Evolutionary conservation across 23 tunicate genomes (phyloP).

Genomic region (Ascidia mentula): DNA sequence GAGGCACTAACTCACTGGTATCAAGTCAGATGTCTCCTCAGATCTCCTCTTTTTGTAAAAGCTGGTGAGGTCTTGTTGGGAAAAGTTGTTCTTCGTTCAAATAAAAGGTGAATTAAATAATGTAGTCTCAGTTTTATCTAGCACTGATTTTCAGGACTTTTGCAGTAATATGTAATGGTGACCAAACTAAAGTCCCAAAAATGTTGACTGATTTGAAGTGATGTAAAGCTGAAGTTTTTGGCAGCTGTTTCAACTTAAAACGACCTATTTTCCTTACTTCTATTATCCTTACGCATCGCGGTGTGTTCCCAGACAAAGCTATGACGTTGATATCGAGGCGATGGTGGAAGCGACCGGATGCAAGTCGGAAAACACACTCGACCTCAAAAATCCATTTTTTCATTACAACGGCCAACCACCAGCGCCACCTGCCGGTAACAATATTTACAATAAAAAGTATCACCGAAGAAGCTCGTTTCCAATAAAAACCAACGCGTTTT

Average conservation of each 20-base stretch:
- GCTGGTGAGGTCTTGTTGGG: slow-evolving; percentile 94
- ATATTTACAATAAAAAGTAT: too few relatives aligned
- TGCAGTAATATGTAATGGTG: too few relatives aligned
- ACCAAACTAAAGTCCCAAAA: too few relatives aligned
- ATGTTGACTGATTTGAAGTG: too few relatives aligned
- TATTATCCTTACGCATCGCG: neutral
- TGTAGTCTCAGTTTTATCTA: too few relatives aligned
- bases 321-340: slow-evolving; percentile 98
- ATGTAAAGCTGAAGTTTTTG: too few relatives aligned
- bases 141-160: too few relatives aligned
- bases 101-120: slow-evolving; percentile 95
- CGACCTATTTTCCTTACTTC: too few relatives aligned
- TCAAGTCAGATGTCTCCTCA: slow-evolving; percentile 93
- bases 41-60: slow-evolving; percentile 95
- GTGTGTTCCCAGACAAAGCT: slow-evolving; percentile 72
- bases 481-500: too few relatives aligned
- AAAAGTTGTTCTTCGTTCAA: slow-evolving; percentile 88
- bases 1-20: slow-evolving; percentile 99
- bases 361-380: slow-evolving; percentile 94
- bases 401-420: slow-evolving; percentile 95
- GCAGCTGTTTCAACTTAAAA: too few relatives aligned
- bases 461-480: too few relatives aligned
- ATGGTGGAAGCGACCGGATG: slow-evolving; percentile 95
- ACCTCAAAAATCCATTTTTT: slow-evolving; percentile 96
- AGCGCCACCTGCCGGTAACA: slow-evolving; percentile 67